Conservation (phyloP, 2,888 invertebrate species). For the Sisyra nigra region DNA sequence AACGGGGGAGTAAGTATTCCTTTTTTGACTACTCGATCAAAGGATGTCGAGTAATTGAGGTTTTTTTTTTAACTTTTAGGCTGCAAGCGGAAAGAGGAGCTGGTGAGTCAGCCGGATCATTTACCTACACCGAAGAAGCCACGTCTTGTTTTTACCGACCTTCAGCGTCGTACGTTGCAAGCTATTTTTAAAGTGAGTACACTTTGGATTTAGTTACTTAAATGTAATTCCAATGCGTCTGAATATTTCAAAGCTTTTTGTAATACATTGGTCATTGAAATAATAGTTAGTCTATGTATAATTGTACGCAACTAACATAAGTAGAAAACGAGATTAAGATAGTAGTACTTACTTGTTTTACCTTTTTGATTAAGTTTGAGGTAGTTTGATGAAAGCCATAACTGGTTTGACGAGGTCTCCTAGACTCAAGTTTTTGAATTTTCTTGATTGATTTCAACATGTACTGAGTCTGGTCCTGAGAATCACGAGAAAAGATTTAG, state of each 20-base stretch:
- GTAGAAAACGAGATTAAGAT: too few species aligned
- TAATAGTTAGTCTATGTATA: too few species aligned
- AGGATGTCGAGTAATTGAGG: neutral
- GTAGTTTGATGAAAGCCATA: too few species aligned
- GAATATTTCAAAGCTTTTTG: slow-evolving; percentile 1
- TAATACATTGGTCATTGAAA: slow-evolving; percentile 8
- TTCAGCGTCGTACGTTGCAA: slow-evolving; percentile 98
- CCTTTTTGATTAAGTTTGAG: too few species aligned
- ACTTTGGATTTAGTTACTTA: neutral
- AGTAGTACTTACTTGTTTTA: too few species aligned
- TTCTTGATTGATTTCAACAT: too few species aligned
- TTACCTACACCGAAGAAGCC: slow-evolving; percentile 96
- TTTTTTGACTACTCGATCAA: slow-evolving; percentile 7
- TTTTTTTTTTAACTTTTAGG: slow-evolving; percentile 34
- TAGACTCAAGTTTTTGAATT: too few species aligned
- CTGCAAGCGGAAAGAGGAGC: slow-evolving; percentile 94
- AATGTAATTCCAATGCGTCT: neutral
- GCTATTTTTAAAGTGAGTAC: slow-evolving; percentile 91
- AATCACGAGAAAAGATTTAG: too few species aligned
- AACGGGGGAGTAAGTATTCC: slow-evolving; percentile 70
- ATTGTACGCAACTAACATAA: too few species aligned
- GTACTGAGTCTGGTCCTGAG: too few species aligned
- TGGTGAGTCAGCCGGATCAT: slow-evolving; percentile 58
- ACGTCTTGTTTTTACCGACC: slow-evolving; percentile 98
- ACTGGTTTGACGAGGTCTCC: too few species aligned